Percentiles rank a stretch among this genome's conserved stretches.
phyloP scores from a whole-genome alignment of 2,797 vertebrate species.

The Telmatherina bonti region DNA sequence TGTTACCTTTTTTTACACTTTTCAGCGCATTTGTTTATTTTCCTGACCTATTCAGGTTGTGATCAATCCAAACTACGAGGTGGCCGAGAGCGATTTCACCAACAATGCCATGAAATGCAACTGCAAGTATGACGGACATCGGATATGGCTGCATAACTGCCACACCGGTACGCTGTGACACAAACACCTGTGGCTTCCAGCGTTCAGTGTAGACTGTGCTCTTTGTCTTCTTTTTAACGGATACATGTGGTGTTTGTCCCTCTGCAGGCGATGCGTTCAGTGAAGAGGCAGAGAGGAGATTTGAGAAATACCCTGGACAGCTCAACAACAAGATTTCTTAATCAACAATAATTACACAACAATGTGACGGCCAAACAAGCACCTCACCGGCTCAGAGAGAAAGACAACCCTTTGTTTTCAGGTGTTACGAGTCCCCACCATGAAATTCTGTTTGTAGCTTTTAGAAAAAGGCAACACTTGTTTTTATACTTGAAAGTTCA shows the following conservation, averaged over 20 bases:
- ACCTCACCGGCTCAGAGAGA: slow-evolving; percentile 13
- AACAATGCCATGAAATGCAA: slow-evolving; percentile 99
- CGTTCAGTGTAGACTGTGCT: rapidly evolving
- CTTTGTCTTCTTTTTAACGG: not conserved
- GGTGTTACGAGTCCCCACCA: slow-evolving; percentile 16
- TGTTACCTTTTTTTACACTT: not conserved
- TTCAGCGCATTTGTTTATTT: not conserved
- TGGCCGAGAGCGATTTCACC: slow-evolving; percentile 97
- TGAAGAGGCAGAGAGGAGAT: slow-evolving; percentile 92
- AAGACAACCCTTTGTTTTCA: slow-evolving; percentile 17
- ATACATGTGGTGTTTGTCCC: not conserved
- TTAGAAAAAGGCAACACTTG: slow-evolving; percentile 32
- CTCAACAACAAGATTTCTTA: slow-evolving; percentile 93
- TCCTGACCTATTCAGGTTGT: slow-evolving; percentile 83
- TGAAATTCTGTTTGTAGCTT: slow-evolving; percentile 21
- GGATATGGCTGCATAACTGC: slow-evolving; percentile 98
- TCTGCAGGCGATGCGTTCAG: slow-evolving; percentile 91
- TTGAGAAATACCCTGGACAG: slow-evolving; percentile 96
- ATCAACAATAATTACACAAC: slow-evolving; percentile 16
- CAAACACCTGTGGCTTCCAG: not conserved
- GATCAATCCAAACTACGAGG: slow-evolving; percentile 95
- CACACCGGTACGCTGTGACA: slow-evolving; percentile 87
- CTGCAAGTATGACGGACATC: slow-evolving; percentile 97
- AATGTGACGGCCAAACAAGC: not conserved
- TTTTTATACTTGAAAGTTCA: slow-evolving; percentile 80